phyloP scores from a whole-genome alignment of 2,888 invertebrate species.

The Ophioninae sp. region DNA sequence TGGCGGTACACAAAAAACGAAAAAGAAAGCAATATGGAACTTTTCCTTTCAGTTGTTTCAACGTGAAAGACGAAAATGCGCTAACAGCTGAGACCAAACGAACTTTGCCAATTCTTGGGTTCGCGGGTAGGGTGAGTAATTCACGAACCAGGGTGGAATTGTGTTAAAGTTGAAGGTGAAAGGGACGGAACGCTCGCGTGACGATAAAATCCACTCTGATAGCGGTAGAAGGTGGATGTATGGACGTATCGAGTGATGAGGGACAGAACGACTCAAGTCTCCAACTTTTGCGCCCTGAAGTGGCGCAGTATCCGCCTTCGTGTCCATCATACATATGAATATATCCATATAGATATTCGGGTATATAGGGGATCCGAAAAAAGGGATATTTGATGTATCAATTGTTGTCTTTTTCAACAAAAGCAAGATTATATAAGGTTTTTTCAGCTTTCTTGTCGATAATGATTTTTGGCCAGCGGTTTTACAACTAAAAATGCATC shows the following conservation, averaged over 20 bases:
- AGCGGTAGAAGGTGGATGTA: not conserved
- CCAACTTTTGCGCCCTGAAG: not conserved
- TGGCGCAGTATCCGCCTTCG: not conserved
- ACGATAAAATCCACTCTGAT: not conserved
- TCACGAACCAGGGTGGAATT: constrained; percentile 42
- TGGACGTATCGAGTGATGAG: not conserved
- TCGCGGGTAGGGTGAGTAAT: constrained; percentile 22
- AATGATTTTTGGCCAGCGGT: not conserved
- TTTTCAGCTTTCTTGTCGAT: constrained; percentile 12
- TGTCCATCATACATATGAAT: not conserved
- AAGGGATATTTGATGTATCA: not conserved
- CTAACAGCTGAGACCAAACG: constrained; percentile 26
- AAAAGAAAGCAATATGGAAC: constrained; percentile 19
- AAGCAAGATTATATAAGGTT: not conserved
- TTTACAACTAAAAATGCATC: not conserved
- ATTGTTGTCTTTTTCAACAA: not conserved
- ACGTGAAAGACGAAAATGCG: not conserved
- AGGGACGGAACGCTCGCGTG: constrained; percentile 1
- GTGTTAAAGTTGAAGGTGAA: constrained; percentile 51
- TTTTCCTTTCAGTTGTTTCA: constrained; percentile 13
- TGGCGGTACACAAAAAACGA: constrained; percentile 2
- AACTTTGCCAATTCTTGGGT: constrained; percentile 51
- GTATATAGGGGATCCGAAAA: not conserved
- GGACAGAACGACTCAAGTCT: not conserved
- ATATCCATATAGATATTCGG: not conserved